Evolutionary conservation across 1,140 invertebrate species (phyloP).

Genomic region (Bombus superbus): DNA sequence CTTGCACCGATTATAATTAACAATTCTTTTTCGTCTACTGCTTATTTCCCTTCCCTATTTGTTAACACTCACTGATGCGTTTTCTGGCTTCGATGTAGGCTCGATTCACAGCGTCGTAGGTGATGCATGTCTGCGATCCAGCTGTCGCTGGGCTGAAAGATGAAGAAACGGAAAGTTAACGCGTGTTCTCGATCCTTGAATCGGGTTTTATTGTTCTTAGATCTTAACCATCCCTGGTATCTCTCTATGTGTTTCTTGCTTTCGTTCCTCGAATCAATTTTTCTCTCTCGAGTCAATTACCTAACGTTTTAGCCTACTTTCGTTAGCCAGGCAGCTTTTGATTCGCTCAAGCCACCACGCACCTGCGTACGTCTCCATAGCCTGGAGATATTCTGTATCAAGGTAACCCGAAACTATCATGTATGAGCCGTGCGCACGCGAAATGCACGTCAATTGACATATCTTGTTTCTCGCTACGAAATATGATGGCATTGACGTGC

Average conservation of each 20-base stretch:
- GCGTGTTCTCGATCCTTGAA: constrained; percentile 18
- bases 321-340: background rate
- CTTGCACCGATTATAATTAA: background rate
- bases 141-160: constrained; percentile 85
- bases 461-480: constrained; percentile 58
- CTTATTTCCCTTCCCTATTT: background rate
- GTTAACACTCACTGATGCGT: constrained; percentile 88
- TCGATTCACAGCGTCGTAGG: constrained; percentile 94
- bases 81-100: constrained; percentile 94
- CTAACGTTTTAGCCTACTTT: constrained; percentile 64
- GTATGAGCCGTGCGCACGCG: constrained; percentile 14
- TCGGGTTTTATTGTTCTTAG: constrained; percentile 35
- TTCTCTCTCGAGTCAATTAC: constrained; percentile 53
- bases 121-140: constrained; percentile 92
- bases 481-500: constrained; percentile 58
- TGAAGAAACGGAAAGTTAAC: constrained; percentile 64
- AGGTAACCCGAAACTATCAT: constrained; percentile 57
- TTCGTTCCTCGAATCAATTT: background rate
- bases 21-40: background rate
- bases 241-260: background rate
- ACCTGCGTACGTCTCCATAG: background rate
- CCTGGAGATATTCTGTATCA: constrained; percentile 54
- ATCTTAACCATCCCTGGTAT: background rate
- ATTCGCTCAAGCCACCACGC: background rate
- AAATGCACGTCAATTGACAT: constrained; percentile 50